Conservation (phyloP, 2,888 invertebrate genomes). For the Temnothorax rugatulus region DNA sequence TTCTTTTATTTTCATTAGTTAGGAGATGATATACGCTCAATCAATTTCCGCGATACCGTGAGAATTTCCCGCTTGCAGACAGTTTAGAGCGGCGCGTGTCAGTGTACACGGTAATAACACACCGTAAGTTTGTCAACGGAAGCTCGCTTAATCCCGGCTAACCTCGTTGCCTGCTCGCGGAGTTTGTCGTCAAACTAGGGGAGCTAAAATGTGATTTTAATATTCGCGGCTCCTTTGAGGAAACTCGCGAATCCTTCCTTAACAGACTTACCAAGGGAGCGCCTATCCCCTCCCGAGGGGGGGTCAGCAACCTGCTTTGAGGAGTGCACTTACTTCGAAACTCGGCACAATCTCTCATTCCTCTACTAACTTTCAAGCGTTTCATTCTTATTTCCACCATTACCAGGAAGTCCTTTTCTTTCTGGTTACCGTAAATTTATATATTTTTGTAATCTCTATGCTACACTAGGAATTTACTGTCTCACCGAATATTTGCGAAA, state of each 20-base stretch:
- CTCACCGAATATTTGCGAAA: background rate
- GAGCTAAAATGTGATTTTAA: slow-evolving; percentile 84
- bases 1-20: background rate
- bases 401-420: slow-evolving; percentile 8
- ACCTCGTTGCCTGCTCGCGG: slow-evolving; percentile 77
- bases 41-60: slow-evolving; percentile 33
- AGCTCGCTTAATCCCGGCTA: slow-evolving; percentile 81
- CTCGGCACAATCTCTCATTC: slow-evolving; percentile 81
- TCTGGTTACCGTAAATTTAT: background rate
- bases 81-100: slow-evolving; percentile 56
- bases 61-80: slow-evolving; percentile 39
- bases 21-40: background rate
- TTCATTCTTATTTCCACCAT: slow-evolving; percentile 63
- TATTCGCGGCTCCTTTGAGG: slow-evolving; percentile 83
- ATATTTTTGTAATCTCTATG: background rate
- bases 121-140: slow-evolving; percentile 78
- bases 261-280: slow-evolving; percentile 80
- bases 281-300: slow-evolving; percentile 68
- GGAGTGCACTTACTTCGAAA: slow-evolving; percentile 79
- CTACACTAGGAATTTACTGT: background rate
- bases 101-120: slow-evolving; percentile 60
- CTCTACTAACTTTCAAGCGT: slow-evolving; percentile 57
- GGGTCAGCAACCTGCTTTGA: slow-evolving; percentile 78
- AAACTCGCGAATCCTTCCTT: slow-evolving; percentile 80
- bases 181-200: slow-evolving; percentile 76